Conservation (phyloP, 2,113 vertebrate species). For the Sinocyclocheilus anshuiensis region DNA sequence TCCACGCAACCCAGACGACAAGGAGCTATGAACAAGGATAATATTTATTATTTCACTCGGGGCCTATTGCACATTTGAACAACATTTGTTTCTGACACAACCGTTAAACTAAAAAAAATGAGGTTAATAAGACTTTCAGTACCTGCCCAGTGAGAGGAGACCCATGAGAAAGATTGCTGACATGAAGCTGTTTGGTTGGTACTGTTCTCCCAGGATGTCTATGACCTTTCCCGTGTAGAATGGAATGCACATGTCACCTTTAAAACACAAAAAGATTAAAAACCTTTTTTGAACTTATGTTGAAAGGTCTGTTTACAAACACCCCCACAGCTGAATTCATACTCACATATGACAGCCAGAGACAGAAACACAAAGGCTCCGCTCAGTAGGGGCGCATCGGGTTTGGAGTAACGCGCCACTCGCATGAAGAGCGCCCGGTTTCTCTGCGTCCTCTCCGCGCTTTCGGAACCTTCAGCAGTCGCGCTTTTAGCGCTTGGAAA, state of each 20-base stretch:
- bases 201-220: slow-evolving; percentile 77
- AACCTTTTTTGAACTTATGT: background rate
- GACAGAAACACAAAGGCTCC: slow-evolving; percentile 71
- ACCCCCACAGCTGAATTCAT: too few species aligned
- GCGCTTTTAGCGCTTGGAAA: background rate
- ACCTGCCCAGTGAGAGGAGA: slow-evolving; percentile 79
- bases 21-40: slow-evolving; percentile 59
- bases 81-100: too few species aligned
- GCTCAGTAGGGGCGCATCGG: slow-evolving; percentile 47
- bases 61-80: too few species aligned
- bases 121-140: too few species aligned
- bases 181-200: slow-evolving; percentile 65
- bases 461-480: background rate
- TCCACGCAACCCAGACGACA: slow-evolving; percentile 71
- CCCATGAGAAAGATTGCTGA: slow-evolving; percentile 73
- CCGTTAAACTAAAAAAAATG: too few species aligned
- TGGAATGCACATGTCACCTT: slow-evolving; percentile 75
- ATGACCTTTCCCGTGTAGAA: slow-evolving; percentile 81
- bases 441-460: background rate
- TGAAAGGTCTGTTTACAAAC: background rate
- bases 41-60: background rate
- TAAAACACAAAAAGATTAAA: slow-evolving; percentile 2
- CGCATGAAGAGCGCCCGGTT: slow-evolving; percentile 16
- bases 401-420: slow-evolving; percentile 63
- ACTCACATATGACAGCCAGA: slow-evolving; percentile 78